These are phyloP conservation scores for Bimastos eiseni DNA, from an alignment of 2,888 invertebrate genomes.

Conservation along the genomic window DNA sequence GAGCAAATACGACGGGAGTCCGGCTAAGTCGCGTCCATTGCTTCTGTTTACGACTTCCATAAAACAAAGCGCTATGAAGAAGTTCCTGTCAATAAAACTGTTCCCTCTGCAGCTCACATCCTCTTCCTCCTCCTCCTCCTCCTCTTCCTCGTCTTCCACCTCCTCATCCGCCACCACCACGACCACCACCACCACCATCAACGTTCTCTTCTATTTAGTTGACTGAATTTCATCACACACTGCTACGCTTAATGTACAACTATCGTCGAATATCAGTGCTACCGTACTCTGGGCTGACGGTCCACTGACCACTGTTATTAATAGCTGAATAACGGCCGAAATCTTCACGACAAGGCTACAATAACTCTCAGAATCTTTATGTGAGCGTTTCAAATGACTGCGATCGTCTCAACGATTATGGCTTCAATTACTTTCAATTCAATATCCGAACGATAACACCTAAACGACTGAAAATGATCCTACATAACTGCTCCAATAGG, in stretches of 20 bases:
- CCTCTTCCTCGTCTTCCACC: neutral
- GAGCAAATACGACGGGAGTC: neutral
- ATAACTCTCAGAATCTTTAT: neutral
- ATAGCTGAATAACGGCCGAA: neutral
- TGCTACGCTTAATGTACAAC: neutral
- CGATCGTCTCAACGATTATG: neutral
- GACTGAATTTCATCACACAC: neutral
- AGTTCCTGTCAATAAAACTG: slow-evolving; percentile 3
- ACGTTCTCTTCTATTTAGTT: neutral
- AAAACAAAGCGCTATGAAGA: neutral
- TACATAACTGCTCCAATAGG: neutral
- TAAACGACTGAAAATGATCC: too few relatives aligned
- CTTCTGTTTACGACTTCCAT: neutral
- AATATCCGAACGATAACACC: neutral
- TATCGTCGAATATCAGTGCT: neutral
- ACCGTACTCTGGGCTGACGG: too few relatives aligned
- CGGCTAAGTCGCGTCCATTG: neutral
- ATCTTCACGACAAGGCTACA: neutral
- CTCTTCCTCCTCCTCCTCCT: neutral
- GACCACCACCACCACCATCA: neutral
- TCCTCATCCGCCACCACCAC: too few relatives aligned
- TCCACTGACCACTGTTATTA: neutral
- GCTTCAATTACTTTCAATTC: neutral
- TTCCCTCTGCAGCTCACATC: neutral
- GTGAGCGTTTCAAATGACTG: neutral